phyloP scores from a whole-genome alignment of 2,113 vertebrate genomes.

The Actenoides hombroni region DNA sequence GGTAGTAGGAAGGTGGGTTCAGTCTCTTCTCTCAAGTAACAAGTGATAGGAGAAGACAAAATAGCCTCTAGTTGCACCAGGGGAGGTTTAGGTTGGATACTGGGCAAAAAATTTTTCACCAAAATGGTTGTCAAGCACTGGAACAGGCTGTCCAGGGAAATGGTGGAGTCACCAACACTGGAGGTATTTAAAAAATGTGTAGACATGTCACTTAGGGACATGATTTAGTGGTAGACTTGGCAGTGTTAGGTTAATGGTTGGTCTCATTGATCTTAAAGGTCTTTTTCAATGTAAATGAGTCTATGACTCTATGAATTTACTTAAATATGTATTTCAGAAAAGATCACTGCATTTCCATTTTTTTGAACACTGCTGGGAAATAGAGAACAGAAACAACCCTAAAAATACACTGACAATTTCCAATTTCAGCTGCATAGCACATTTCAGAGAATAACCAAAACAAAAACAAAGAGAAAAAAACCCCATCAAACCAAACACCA shows the following conservation, averaged over 20 bases:
- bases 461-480: not conserved
- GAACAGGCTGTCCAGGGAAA: not conserved
- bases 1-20: not conserved
- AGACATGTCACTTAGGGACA: not conserved
- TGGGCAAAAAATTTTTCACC: not conserved
- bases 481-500: not conserved
- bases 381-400: not conserved
- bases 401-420: not conserved
- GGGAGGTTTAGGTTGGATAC: not conserved
- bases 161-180: not conserved
- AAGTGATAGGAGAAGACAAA: not conserved
- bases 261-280: not conserved
- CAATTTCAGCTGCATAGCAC: not conserved
- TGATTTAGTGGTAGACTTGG: not conserved
- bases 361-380: not conserved
- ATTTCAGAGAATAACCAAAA: not conserved
- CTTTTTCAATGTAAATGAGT: not conserved
- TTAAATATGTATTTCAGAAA: not conserved
- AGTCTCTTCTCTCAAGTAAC: not conserved
- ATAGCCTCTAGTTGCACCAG: not conserved
- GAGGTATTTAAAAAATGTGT: not conserved
- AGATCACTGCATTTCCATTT: not conserved
- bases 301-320: not conserved
- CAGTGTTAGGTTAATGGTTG: not conserved
- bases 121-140: not conserved